Conservation (phyloP, 2,888 invertebrate genomes). For the Sarcophaga caerulescens region DNA sequence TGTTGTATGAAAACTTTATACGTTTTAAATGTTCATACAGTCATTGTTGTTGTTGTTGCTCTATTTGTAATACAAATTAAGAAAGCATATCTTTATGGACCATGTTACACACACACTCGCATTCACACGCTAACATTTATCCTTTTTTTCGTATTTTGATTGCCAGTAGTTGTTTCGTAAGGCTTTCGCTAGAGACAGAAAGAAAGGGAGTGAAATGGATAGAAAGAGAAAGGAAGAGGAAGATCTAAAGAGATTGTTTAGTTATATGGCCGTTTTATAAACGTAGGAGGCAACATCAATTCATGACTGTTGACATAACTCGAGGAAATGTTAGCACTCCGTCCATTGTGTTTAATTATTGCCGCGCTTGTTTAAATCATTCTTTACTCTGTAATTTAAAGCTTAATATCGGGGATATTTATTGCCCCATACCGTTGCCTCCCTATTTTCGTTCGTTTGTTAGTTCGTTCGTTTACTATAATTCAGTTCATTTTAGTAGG, state of each 20-base stretch:
- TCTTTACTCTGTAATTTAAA: conserved; percentile 20
- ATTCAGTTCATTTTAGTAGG: not conserved
- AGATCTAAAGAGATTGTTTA: not conserved
- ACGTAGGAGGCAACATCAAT: conserved; percentile 45
- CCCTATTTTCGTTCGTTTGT: not conserved
- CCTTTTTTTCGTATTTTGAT: not conserved
- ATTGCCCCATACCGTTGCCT: not conserved
- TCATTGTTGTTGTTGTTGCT: not conserved
- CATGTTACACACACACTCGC: not conserved
- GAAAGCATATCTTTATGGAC: conserved; percentile 33
- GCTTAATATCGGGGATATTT: conserved; percentile 15
- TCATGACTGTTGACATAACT: conserved; percentile 61
- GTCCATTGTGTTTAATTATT: conserved; percentile 51
- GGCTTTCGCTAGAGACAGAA: not conserved
- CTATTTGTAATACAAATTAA: conserved; percentile 57
- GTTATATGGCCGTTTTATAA: not conserved
- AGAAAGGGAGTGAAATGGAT: not conserved
- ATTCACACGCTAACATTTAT: not conserved
- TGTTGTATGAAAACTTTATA: conserved; percentile 51
- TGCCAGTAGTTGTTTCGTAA: not conserved
- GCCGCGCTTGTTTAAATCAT: conserved; percentile 54
- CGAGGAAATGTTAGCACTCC: conserved; percentile 57
- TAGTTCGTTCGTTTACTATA: not conserved
- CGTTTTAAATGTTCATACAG: conserved; percentile 21
- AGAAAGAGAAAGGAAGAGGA: not conserved